These are phyloP conservation scores for Ischnura elegans DNA, from an alignment of 2,888 invertebrate genomes.

Conservation along the genomic window DNA sequence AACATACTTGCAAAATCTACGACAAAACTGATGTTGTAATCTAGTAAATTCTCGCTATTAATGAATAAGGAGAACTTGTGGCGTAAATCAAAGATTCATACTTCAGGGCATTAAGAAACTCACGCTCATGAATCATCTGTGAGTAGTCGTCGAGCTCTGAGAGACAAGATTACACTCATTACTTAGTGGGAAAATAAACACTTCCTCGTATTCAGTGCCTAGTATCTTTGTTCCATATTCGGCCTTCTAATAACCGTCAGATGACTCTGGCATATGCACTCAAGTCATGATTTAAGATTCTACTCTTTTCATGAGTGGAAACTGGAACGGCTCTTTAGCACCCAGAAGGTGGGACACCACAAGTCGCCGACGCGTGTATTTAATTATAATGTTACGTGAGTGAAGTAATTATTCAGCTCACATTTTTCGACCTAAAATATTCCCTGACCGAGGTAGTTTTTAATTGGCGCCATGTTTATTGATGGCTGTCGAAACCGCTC, in stretches of 20 bases:
- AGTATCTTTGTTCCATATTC: not conserved
- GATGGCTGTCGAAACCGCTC: conserved; percentile 42
- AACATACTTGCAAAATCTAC: too few relatives aligned
- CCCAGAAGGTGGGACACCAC: conserved; percentile 23
- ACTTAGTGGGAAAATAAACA: not conserved
- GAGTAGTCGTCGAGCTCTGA: not conserved
- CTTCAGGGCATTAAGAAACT: not conserved
- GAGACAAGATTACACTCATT: not conserved
- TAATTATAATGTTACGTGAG: conserved; percentile 53
- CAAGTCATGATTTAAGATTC: conserved; percentile 37
- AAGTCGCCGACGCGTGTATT: conserved; percentile 24
- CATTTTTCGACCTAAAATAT: conserved; percentile 16
- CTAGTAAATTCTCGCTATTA: too few relatives aligned
- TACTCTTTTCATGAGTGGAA: conserved; percentile 16
- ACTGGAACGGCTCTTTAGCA: conserved; percentile 47
- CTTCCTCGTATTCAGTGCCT: not conserved
- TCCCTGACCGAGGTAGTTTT: conserved; percentile 12
- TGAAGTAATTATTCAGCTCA: conserved; percentile 34
- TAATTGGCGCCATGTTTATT: conserved; percentile 59
- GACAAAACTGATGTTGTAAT: too few relatives aligned
- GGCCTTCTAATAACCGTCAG: conserved; percentile 1
- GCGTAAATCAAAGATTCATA: too few relatives aligned
- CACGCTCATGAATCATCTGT: not conserved
- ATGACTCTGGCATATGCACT: not conserved
- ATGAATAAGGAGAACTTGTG: too few relatives aligned